Conservation (phyloP, 1,140 invertebrate species). For the Diachasmimorpha longicaudata region DNA sequence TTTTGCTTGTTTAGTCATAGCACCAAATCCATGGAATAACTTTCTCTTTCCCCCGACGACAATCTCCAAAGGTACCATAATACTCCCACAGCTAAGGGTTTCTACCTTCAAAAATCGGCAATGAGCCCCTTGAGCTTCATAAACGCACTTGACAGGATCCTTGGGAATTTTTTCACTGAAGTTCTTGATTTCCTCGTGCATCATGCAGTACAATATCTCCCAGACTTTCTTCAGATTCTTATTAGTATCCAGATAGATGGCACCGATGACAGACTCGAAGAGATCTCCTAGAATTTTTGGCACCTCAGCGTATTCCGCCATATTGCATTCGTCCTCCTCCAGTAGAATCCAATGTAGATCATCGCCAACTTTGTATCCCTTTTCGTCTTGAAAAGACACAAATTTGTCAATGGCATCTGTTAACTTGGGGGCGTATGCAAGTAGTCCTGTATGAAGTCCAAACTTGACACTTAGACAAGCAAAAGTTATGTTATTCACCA, state of each 20-base stretch:
- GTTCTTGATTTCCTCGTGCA: constrained; percentile 73
- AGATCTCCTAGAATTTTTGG: constrained; percentile 96
- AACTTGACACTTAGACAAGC: constrained; percentile 87
- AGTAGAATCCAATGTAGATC: constrained; percentile 67
- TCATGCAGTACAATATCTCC: constrained; percentile 79
- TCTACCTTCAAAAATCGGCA: constrained; percentile 62
- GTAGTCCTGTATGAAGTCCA: constrained; percentile 78
- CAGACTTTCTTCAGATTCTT: constrained; percentile 82
- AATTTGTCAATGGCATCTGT: constrained; percentile 78
- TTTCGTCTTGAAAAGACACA: constrained; percentile 77
- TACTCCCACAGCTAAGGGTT: constrained; percentile 46
- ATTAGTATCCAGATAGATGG: constrained; percentile 88
- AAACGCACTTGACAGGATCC: constrained; percentile 83
- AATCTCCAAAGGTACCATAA: constrained; percentile 71
- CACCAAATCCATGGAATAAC: constrained; percentile 73
- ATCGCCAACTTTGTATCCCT: constrained; percentile 71
- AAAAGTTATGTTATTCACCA: constrained; percentile 96
- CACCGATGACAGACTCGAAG: constrained; percentile 91
- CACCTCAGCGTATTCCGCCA: constrained; percentile 82
- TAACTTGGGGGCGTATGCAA: constrained; percentile 69
- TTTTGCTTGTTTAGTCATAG: constrained; percentile 73
- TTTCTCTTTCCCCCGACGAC: constrained; percentile 63
- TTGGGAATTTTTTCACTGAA: constrained; percentile 80
- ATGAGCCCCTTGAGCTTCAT: constrained; percentile 73
- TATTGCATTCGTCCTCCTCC: constrained; percentile 70